These are phyloP conservation scores for Hemiprocne comata DNA, from an alignment of 2,113 vertebrate genomes.

Conservation along the genomic window DNA sequence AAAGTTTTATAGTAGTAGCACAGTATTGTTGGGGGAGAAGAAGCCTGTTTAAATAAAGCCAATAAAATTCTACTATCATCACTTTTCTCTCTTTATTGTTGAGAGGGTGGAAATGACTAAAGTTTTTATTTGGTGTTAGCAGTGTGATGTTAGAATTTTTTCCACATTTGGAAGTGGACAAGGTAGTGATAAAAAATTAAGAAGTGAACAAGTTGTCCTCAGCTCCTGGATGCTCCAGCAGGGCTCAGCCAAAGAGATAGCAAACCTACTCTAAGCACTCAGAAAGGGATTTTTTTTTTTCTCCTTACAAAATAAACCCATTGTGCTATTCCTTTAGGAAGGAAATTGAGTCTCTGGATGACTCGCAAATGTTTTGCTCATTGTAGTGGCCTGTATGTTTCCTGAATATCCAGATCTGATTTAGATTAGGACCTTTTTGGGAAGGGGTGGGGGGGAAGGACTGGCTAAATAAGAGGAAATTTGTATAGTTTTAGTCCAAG, in stretches of 20 bases:
- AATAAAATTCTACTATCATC: constrained; percentile 54
- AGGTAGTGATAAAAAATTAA: constrained; percentile 52
- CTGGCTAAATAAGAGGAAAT: constrained; percentile 52
- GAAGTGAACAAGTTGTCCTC: constrained; percentile 36
- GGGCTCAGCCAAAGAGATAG: constrained; percentile 30
- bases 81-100: constrained; percentile 55
- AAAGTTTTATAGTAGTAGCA: constrained; percentile 62
- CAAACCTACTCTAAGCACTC: not conserved
- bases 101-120: constrained; percentile 52
- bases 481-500: constrained; percentile 46
- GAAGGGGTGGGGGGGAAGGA: not conserved
- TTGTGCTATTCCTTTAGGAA: constrained; percentile 60
- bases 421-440: constrained; percentile 49
- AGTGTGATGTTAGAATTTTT: constrained; percentile 44
- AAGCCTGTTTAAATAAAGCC: constrained; percentile 59
- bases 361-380: constrained; percentile 61
- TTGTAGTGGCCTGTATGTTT: constrained; percentile 42
- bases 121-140: constrained; percentile 56
- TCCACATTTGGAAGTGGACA: constrained; percentile 58
- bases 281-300: constrained; percentile 12
- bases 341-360: constrained; percentile 63
- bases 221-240: constrained; percentile 2
- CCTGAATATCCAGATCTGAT: constrained; percentile 65
- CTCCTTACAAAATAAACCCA: constrained; percentile 40
- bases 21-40: constrained; percentile 59